Conservation (phyloP, 2,888 invertebrate species). For the Clostera curtula region DNA sequence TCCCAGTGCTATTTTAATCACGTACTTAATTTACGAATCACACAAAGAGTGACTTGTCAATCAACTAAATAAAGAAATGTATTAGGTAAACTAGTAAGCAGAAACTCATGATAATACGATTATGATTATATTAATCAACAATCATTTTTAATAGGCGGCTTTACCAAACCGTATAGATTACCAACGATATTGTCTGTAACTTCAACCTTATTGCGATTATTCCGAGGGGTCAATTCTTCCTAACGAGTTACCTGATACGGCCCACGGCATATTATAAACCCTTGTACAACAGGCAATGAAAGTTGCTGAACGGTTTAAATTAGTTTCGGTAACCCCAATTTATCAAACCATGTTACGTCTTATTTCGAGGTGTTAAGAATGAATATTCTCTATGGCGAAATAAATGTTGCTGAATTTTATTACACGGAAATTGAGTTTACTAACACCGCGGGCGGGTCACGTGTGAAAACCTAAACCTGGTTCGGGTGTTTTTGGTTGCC, state of each 20-base stretch:
- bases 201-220: neutral
- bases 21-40: no score
- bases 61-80: no score
- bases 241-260: constrained; percentile 1
- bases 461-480: constrained; percentile 37
- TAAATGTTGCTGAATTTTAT: neutral
- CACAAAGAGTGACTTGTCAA: no score
- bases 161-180: neutral
- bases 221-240: neutral
- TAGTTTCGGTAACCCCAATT: no score
- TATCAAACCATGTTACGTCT: neutral
- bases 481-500: constrained; percentile 28
- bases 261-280: neutral
- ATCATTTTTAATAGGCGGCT: constrained; percentile 1
- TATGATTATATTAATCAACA: no score
- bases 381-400: neutral
- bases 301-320: neutral
- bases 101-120: no score
- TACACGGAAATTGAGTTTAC: constrained; percentile 34
- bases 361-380: neutral
- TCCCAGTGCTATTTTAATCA: no score
- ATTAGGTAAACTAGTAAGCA: no score
- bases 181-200: neutral
- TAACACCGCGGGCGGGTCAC: constrained; percentile 29
- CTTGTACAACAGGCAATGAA: neutral